Conservation (phyloP, 2,797 vertebrate genomes). For the Pipistrellus kuhlii region DNA sequence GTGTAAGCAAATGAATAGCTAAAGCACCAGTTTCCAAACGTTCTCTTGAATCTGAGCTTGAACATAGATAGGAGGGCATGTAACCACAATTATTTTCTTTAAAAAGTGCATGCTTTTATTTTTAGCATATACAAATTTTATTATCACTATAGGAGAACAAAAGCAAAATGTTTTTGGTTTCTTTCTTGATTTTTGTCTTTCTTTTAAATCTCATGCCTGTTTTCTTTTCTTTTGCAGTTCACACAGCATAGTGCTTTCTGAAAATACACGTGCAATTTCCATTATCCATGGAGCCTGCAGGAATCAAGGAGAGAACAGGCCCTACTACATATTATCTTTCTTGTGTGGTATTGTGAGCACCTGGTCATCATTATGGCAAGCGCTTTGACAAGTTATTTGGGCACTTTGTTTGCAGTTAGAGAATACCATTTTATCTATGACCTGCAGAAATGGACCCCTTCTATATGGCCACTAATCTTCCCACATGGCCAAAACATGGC, state of each 20-base stretch:
- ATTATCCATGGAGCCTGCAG: not conserved
- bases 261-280: slow-evolving; percentile 13
- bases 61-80: slow-evolving; percentile 42
- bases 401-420: slow-evolving; percentile 10
- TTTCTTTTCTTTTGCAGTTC: slow-evolving; percentile 52
- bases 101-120: slow-evolving; percentile 61
- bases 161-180: slow-evolving; percentile 7
- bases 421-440: not conserved
- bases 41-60: slow-evolving; percentile 2
- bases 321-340: not conserved
- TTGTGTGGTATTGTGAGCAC: not conserved
- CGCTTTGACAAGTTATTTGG: not conserved
- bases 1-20: slow-evolving; percentile 61
- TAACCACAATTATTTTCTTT: slow-evolving; percentile 61
- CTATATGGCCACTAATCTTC: not conserved
- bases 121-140: slow-evolving; percentile 50
- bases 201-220: slow-evolving; percentile 42
- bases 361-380: not conserved
- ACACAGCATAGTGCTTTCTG: not conserved
- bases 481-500: not conserved
- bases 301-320: not conserved
- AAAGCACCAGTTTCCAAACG: slow-evolving; percentile 60
- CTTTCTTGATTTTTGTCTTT: not conserved
- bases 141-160: slow-evolving; percentile 65
- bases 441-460: slow-evolving; percentile 12